Conservation (phyloP, 2,888 invertebrate species). For the Drosophila ezoana region DNA sequence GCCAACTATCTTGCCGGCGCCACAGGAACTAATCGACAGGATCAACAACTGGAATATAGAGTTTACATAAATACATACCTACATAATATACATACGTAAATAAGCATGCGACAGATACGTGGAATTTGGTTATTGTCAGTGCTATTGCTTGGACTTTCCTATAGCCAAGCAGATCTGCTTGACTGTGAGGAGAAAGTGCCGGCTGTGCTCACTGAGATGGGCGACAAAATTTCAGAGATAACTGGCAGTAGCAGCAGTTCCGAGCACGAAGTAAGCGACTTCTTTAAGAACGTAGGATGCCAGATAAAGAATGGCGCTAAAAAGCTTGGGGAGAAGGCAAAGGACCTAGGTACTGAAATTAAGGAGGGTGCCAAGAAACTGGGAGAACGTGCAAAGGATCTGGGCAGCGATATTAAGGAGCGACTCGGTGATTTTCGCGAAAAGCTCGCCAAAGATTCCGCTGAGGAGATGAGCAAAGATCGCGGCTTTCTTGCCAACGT, state of each 20-base stretch:
- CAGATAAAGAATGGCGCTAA: conserved; percentile 77
- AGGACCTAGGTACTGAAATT: conserved; percentile 77
- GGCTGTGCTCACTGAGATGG: conserved; percentile 53
- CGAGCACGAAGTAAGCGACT: conserved; percentile 77
- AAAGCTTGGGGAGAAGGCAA: conserved; percentile 78
- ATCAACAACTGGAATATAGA: neutral
- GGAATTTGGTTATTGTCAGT: conserved; percentile 46
- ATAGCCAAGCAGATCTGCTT: conserved; percentile 66
- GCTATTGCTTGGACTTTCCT: conserved; percentile 39
- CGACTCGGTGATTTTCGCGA: conserved; percentile 81
- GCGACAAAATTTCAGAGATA: conserved; percentile 64
- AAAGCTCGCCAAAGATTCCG: conserved; percentile 73
- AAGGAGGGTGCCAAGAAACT: conserved; percentile 81
- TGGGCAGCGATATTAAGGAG: conserved; percentile 76
- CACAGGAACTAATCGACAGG: conserved; percentile 20
- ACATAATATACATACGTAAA: neutral
- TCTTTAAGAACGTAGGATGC: conserved; percentile 81
- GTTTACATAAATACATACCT: neutral
- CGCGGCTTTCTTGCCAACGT: conserved; percentile 75
- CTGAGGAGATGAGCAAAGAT: conserved; percentile 64
- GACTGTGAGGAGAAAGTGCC: conserved; percentile 77
- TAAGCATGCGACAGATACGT: conserved; percentile 27
- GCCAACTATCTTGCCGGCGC: conserved; percentile 3
- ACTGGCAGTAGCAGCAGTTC: conserved; percentile 51
- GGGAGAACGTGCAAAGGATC: conserved; percentile 76